A percentile compares a stretch with the other conserved stretches of the same genome.
Evolutionary conservation across 2,113 vertebrate genomes (phyloP).

Genomic region (Odocoileus hemionus): DNA sequence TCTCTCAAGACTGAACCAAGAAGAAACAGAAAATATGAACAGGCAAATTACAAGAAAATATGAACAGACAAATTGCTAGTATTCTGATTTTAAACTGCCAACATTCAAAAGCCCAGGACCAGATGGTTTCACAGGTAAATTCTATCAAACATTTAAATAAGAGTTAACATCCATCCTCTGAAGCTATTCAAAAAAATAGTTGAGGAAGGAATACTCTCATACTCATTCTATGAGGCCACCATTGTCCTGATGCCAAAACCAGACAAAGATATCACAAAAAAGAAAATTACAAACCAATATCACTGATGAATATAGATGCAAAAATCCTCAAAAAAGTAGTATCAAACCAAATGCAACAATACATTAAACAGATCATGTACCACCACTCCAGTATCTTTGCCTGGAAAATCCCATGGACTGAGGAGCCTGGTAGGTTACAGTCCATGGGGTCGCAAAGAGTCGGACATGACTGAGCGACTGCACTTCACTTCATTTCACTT

Average conservation of each 20-base stretch:
- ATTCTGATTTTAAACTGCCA: not conserved
- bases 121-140: not conserved
- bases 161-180: not conserved
- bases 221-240: not conserved
- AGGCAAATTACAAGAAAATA: not conserved
- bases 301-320: not conserved
- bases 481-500: no score
- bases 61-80: not conserved
- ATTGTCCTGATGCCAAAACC: not conserved
- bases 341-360: not conserved
- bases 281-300: not conserved
- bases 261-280: not conserved
- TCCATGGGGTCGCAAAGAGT: no score
- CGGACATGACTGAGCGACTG: no score
- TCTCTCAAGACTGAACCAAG: not conserved
- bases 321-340: not conserved
- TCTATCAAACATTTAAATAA: not conserved
- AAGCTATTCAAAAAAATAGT: not conserved
- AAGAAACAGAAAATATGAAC: not conserved
- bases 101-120: not conserved
- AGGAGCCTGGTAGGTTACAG: no score
- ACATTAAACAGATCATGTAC: not conserved
- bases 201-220: not conserved
- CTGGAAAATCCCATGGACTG: no score
- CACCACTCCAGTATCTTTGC: no score